Evolutionary conservation across 2,888 invertebrate species (phyloP), one percentile per base, ranked within the genome.

Genomic region (Argyresthia albistria): DNA sequence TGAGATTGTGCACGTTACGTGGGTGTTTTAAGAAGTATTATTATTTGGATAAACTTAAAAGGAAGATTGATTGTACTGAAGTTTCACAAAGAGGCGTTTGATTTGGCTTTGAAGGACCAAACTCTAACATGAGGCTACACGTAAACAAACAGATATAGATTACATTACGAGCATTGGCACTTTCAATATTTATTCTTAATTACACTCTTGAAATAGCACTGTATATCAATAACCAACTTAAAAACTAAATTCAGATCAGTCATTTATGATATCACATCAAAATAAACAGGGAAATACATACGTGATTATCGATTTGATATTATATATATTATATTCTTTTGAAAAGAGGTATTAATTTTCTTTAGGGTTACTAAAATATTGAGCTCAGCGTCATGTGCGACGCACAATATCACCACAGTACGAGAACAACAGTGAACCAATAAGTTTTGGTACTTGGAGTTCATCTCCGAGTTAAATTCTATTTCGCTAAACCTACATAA

Each of bases 221-320:
- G 88, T 83, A 78, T 80, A 86, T 83, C 73, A 80, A 84, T 83
- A 87, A 88, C 78, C 87, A 88, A 88, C 88, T 88, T 88, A 88
- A 84, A 87, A 88, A 88, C 88, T 88, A 88, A 88, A 86, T 87
- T 88, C 88, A 88, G 88, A 88, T 88, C 88, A 89, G 88, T 88
- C 88, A 84, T 89, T 88, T 87, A 88, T 88, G 88, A 88, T 89
- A 89, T 89, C 89, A 89, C 89, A 89, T 89, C 87, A 88, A 89
- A 89, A 88, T 86, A 89, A 88, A 86, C 80, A 81, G 87, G 86
- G 80, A 81, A 83, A 86, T 87, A 88, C 78, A 86, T 86, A 83
- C 78, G 84, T 83, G 86, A 84, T 84, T 71, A 80, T 81, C 74
- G 80, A 80, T 82, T 81, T 80, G 78, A 78, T 83, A 83, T 81